Conservation (phyloP, 2,797 vertebrate genomes). For the Craterocephalus amniculus region DNA sequence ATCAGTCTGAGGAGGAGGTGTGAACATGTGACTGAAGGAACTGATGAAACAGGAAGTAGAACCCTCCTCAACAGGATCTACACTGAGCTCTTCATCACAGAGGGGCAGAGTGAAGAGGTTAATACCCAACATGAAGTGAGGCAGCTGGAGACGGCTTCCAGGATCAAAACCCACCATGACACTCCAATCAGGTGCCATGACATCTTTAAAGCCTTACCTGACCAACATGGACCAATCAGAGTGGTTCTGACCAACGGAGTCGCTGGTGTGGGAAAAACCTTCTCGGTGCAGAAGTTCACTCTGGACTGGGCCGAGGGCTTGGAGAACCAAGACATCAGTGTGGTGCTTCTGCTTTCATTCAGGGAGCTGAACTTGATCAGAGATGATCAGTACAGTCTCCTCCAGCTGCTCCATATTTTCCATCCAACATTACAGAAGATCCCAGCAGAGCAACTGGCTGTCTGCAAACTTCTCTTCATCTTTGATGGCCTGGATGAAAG, state of each 20-base stretch:
- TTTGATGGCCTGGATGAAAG: background rate
- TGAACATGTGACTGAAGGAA: too few species aligned
- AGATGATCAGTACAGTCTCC: constrained; percentile 5
- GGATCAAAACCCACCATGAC: background rate
- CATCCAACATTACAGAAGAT: constrained; percentile 7
- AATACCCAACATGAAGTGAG: constrained; percentile 6
- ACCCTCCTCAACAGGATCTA: background rate
- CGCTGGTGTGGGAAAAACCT: constrained; percentile 16
- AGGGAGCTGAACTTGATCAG: constrained; percentile 31
- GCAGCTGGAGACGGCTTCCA: constrained; percentile 1
- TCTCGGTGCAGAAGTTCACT: constrained; percentile 17
- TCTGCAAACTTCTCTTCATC: too few species aligned
- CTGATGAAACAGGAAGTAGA: background rate
- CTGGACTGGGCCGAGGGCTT: constrained; percentile 28
- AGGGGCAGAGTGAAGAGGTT: constrained; percentile 12
- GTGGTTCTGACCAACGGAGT: constrained; percentile 15
- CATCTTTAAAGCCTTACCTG: constrained; percentile 8
- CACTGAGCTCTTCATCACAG: constrained; percentile 14
- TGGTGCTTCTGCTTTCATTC: constrained; percentile 25
- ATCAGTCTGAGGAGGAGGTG: too few species aligned
- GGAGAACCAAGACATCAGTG: constrained; percentile 21
- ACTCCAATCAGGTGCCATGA: constrained; percentile 7
- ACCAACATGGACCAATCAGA: background rate
- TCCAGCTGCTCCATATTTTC: constrained; percentile 7
- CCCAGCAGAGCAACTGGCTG: background rate